Percentiles rank a stretch among this genome's conserved stretches.
Evolutionary conservation across 2,888 invertebrate genomes (phyloP).

Genomic region (Tetragnatha montana): DNA sequence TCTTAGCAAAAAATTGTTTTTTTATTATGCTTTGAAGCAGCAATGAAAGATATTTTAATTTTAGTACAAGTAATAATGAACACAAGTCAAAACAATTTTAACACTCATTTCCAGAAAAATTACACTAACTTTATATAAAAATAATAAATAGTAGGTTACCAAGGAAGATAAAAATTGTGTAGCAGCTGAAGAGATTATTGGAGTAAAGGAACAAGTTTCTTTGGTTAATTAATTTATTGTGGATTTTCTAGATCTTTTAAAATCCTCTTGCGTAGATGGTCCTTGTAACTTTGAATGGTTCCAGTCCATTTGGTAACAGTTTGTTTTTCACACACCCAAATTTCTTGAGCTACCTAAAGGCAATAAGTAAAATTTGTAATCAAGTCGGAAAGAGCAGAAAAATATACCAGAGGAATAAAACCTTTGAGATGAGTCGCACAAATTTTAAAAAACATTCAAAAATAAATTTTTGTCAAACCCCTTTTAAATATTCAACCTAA

Average conservation of each 20-base stretch:
- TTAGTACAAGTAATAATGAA: too few relatives aligned
- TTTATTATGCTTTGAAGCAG: too few relatives aligned
- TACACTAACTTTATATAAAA: background rate
- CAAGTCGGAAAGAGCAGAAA: background rate
- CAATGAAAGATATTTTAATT: too few relatives aligned
- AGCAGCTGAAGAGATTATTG: conserved; percentile 12
- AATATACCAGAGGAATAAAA: background rate
- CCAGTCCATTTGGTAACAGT: conserved; percentile 98
- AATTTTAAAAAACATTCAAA: background rate
- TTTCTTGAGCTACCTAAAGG: conserved; percentile 95
- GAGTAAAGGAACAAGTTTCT: conserved; percentile 11
- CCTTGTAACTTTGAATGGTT: conserved; percentile 96
- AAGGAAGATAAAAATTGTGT: conserved; percentile 24
- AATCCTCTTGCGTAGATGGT: conserved; percentile 91
- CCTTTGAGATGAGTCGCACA: background rate
- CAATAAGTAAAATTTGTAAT: background rate
- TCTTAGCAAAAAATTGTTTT: too few relatives aligned
- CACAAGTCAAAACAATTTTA: too few relatives aligned
- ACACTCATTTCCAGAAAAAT: background rate
- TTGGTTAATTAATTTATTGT: conserved; percentile 49
- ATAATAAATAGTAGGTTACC: conserved; percentile 41
- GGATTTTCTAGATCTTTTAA: conserved; percentile 81
- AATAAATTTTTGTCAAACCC: background rate
- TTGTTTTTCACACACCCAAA: conserved; percentile 99
- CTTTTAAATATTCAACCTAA: background rate